Percentiles rank a stretch among this genome's conserved stretches.
Evolutionary conservation across 2,797 vertebrate species (phyloP).

Genomic region (Fratercula arctica): DNA sequence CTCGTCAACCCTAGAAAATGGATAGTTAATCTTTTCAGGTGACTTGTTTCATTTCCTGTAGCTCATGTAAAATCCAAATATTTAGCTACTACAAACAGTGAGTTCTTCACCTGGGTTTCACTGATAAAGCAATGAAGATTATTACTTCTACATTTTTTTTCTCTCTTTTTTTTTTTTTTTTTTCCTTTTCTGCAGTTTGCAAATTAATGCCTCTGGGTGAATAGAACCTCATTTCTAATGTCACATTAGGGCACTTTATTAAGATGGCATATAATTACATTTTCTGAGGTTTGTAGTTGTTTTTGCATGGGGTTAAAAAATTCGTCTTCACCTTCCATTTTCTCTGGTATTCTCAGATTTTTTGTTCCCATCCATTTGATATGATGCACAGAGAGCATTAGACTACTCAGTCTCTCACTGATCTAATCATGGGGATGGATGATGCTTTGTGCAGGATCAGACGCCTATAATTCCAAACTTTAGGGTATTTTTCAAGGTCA

Average conservation of each 20-base stretch:
- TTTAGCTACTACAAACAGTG: conserved; percentile 56
- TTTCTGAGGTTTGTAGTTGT: background rate
- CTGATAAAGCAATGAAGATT: conserved; percentile 50
- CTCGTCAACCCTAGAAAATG: conserved; percentile 62
- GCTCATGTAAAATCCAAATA: conserved; percentile 64
- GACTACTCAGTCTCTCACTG: background rate
- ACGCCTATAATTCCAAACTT: background rate
- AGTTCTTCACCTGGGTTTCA: conserved; percentile 48
- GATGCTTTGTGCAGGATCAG: background rate
- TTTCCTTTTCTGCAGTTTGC: background rate
- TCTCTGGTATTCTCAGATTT: background rate
- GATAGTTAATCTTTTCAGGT: conserved; percentile 68
- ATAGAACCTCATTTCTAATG: conserved; percentile 9
- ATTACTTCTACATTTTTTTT: background rate
- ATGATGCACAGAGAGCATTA: background rate
- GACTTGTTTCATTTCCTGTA: conserved; percentile 68
- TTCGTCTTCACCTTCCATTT: background rate
- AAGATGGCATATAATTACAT: background rate
- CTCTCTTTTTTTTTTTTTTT: background rate
- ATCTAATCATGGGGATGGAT: background rate
- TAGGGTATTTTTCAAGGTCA: background rate
- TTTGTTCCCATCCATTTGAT: background rate
- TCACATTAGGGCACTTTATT: background rate
- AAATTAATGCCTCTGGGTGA: conserved; percentile 12
- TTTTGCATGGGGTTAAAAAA: background rate